phyloP scores from a whole-genome alignment of 1,140 invertebrate species.

The Drosophila lacteicornis region DNA sequence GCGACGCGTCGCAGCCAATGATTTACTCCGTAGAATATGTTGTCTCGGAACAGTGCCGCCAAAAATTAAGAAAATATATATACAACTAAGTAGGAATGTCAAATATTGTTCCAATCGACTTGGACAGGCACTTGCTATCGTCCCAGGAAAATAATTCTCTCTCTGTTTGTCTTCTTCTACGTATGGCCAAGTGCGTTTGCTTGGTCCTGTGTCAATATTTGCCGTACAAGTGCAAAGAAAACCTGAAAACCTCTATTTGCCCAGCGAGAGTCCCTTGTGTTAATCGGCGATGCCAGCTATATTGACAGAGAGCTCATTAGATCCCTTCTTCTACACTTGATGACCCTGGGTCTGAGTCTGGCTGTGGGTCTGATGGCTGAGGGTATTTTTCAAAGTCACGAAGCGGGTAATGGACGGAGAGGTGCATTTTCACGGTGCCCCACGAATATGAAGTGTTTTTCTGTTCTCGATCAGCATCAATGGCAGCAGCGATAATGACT shows the following conservation, averaged over 20 bases:
- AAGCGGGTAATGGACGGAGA: slow-evolving; percentile 2
- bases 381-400: slow-evolving; percentile 44
- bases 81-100: slow-evolving; percentile 43
- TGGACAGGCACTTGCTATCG: slow-evolving; percentile 47
- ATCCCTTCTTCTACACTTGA: slow-evolving; percentile 43
- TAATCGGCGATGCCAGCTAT: slow-evolving; percentile 42
- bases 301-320: slow-evolving; percentile 53
- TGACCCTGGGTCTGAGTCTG: slow-evolving; percentile 33
- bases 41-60: slow-evolving; percentile 29
- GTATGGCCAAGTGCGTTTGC: slow-evolving; percentile 26
- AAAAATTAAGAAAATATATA: slow-evolving; percentile 53
- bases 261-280: slow-evolving; percentile 41
- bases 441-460: slow-evolving; percentile 10
- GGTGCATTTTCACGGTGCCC: not conserved
- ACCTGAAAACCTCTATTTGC: slow-evolving; percentile 46
- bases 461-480: slow-evolving; percentile 11
- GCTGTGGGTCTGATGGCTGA: slow-evolving; percentile 9
- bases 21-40: slow-evolving; percentile 6
- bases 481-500: slow-evolving; percentile 7
- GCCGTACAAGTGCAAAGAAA: slow-evolving; percentile 51
- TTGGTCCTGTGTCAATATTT: slow-evolving; percentile 56
- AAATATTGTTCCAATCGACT: slow-evolving; percentile 52
- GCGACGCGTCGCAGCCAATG: slow-evolving; percentile 21
- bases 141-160: slow-evolving; percentile 13
- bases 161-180: slow-evolving; percentile 36